phyloP scores from a whole-genome alignment of 2,888 invertebrate genomes.

The Tigriopus californicus region DNA sequence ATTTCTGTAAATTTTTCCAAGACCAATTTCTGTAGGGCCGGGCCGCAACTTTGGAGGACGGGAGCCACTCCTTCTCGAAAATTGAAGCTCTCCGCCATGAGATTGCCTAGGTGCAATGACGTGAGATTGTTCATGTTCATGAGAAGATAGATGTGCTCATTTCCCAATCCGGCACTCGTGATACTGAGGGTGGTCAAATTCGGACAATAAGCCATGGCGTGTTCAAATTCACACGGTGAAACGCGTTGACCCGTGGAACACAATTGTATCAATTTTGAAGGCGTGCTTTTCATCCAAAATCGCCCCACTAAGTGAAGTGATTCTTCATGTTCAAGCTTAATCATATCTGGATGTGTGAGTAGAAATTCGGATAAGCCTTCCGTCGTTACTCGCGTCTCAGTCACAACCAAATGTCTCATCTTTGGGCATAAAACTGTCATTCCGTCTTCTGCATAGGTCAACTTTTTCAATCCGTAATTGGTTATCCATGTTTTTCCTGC shows the following conservation, averaged over 20 bases:
- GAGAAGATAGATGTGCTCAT: background rate
- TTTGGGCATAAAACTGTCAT: background rate
- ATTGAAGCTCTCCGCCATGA: background rate
- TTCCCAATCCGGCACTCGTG: slow-evolving; percentile 1
- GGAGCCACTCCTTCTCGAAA: slow-evolving; percentile 8
- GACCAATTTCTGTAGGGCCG: background rate
- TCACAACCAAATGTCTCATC: background rate
- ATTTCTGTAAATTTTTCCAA: slow-evolving; percentile 7
- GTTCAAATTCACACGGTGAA: background rate
- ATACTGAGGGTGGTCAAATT: background rate
- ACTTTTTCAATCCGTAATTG: background rate
- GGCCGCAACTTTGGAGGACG: background rate
- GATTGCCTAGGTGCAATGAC: slow-evolving; percentile 3
- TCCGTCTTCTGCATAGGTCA: background rate
- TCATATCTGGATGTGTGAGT: background rate
- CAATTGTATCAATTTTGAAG: background rate
- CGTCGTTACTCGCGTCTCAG: background rate
- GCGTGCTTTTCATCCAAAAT: background rate
- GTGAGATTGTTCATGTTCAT: background rate
- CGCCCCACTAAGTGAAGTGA: background rate
- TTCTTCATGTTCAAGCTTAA: background rate
- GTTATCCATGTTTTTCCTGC: slow-evolving; percentile 2
- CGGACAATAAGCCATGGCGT: background rate
- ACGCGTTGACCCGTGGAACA: background rate
- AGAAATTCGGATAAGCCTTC: slow-evolving; percentile 1